These are phyloP conservation scores for Platynereis dumerilii DNA, from an alignment of 2,888 invertebrate genomes.

Conservation along the genomic window DNA sequence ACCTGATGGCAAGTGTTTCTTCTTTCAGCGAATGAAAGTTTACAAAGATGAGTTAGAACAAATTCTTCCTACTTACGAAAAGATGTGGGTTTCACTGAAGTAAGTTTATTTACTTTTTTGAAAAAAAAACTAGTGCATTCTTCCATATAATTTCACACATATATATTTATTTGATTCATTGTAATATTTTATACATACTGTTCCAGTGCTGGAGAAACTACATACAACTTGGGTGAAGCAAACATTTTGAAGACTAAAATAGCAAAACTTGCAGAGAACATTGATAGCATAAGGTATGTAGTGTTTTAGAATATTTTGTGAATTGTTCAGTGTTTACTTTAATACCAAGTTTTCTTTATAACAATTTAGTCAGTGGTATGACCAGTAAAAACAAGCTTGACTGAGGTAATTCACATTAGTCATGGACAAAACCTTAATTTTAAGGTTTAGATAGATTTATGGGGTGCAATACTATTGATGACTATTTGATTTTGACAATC, in stretches of 20 bases:
- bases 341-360: no score
- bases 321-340: background rate
- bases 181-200: background rate
- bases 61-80: slow-evolving; percentile 68
- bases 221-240: slow-evolving; percentile 83
- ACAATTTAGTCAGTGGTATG: no score
- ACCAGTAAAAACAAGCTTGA: no score
- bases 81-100: slow-evolving; percentile 71
- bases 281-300: slow-evolving; percentile 71
- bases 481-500: no score
- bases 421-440: no score
- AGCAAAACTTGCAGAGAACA: slow-evolving; percentile 84
- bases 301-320: background rate
- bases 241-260: slow-evolving; percentile 83
- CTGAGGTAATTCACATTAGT: no score
- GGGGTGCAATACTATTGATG: no score
- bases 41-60: slow-evolving; percentile 77
- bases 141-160: background rate
- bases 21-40: slow-evolving; percentile 71
- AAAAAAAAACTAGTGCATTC: background rate
- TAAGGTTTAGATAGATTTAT: no score
- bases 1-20: slow-evolving; percentile 9
- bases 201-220: slow-evolving; percentile 83
- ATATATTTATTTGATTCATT: background rate
- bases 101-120: slow-evolving; percentile 45